Evolutionary conservation across 2,888 invertebrate species (phyloP), one percentile per base, ranked within the genome.

Genomic region (Luffia ferchaultella): DNA sequence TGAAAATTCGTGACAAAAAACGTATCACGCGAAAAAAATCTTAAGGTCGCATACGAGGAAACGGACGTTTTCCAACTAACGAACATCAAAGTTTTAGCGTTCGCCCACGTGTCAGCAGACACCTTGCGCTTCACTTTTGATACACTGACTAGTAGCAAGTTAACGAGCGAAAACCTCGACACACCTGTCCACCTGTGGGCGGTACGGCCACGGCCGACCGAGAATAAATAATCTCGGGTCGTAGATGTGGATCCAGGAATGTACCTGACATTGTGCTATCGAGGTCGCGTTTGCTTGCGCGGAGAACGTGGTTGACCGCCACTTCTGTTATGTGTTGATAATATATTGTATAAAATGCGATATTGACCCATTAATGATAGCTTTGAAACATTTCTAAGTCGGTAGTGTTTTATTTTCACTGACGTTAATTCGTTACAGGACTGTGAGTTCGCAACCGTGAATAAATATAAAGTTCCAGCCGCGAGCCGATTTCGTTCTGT

Each of bases 401-500:
- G n/a, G n/a, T n/a, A n/a, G n/a, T n/a, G n/a, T 30, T 30, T 30
- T 30, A 30, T 7, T 12, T 3, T 30, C 12, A 30, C 30, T 3
- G 30, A 30, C 30, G 30, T 30, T 30, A 7, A 7, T 30, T 30
- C 5, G 5, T 12, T 3, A 12, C 30, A 7, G 12, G 30, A 12
- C 5, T 30, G 12, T 30, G 5, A 3, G 5, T 30, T 12, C 30
- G 30, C 30, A 30, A 30, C 30, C 30, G 3, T 7, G 12, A 30
- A 30, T 30, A 30, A 30, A 30, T 30, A 12, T 30, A 30, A 30
- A 30, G 3, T 30, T 60, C 59, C 61, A 61, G 60, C 70, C 78
- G 82, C 79, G 78, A 80, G 79, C 66, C 60, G 19, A n/a, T 18
- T 20, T 19, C 42, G 20, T 19, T 42, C 78, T 72, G 78, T 65